A percentile compares a stretch with the other conserved stretches of the same genome.
Evolutionary conservation across 2,797 vertebrate species (phyloP).

Genomic region (Lagorchestes hirsutus): DNA sequence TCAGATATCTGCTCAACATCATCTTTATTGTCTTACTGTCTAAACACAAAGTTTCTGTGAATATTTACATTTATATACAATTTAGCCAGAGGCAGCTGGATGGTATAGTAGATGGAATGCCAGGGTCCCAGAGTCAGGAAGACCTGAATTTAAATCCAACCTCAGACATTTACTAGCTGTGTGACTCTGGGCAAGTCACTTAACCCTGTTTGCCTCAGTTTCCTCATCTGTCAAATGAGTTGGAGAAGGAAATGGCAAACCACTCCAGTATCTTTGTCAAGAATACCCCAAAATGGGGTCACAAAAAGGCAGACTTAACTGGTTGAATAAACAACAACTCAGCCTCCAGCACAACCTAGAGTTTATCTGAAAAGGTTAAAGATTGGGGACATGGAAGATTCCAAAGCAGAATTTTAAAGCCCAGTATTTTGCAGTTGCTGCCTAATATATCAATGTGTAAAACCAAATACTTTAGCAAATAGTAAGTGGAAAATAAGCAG

Average conservation of each 20-base stretch:
- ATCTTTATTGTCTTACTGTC: not conserved
- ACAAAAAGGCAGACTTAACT: not conserved
- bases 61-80: not conserved
- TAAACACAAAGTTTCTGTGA: not conserved
- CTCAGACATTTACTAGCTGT: not conserved
- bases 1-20: not conserved
- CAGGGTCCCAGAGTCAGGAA: not conserved
- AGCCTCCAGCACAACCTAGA: not conserved
- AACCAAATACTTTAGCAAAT: constrained; percentile 8
- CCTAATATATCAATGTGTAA: constrained; percentile 31
- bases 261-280: not conserved
- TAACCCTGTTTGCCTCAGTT: not conserved
- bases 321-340: not conserved
- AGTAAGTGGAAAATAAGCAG: constrained; percentile 27
- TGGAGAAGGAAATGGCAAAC: not conserved
- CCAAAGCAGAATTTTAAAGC: not conserved
- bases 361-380: not conserved
- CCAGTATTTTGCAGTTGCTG: not conserved
- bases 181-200: not conserved
- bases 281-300: not conserved
- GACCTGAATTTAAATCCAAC: not conserved
- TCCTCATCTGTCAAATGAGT: not conserved
- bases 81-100: not conserved
- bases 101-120: not conserved
- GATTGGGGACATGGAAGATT: not conserved